Conservation (phyloP, 2,888 invertebrate species). For the Melipona bicolor region DNA sequence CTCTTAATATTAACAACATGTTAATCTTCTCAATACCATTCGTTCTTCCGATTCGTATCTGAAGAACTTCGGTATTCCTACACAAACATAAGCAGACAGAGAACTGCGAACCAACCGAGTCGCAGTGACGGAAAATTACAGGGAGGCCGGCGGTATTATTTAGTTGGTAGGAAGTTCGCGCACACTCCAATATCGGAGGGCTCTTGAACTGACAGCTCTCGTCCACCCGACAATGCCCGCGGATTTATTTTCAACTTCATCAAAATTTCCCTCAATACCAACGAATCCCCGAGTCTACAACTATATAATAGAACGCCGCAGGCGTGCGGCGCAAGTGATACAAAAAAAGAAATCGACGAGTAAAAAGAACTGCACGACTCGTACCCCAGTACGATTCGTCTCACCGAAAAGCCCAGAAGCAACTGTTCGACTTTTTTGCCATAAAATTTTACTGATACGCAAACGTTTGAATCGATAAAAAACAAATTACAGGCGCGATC, state of each 20-base stretch:
- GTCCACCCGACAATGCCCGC: slow-evolving; percentile 2
- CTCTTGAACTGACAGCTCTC: not conserved
- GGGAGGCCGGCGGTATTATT: not conserved
- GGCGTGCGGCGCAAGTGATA: not conserved
- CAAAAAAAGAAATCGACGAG: not conserved
- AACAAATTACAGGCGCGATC: too few species aligned
- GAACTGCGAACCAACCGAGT: not conserved
- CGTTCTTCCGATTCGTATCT: too few species aligned
- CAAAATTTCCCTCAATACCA: not conserved
- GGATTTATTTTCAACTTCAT: slow-evolving; percentile 11
- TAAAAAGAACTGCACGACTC: not conserved
- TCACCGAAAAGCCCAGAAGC: too few species aligned
- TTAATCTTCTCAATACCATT: too few species aligned
- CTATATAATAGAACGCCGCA: not conserved
- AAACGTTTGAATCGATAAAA: too few species aligned
- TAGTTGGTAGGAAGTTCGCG: not conserved
- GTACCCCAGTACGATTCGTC: too few species aligned
- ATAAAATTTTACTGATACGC: too few species aligned
- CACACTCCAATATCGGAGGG: not conserved
- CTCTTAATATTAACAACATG: too few species aligned
- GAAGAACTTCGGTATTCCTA: not conserved
- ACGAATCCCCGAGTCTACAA: not conserved
- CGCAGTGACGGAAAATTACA: not conserved
- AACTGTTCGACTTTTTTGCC: too few species aligned
- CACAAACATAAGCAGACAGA: not conserved